These are phyloP conservation scores for Andrena dorsata DNA, from an alignment of 2,888 invertebrate species.

Conservation along the genomic window DNA sequence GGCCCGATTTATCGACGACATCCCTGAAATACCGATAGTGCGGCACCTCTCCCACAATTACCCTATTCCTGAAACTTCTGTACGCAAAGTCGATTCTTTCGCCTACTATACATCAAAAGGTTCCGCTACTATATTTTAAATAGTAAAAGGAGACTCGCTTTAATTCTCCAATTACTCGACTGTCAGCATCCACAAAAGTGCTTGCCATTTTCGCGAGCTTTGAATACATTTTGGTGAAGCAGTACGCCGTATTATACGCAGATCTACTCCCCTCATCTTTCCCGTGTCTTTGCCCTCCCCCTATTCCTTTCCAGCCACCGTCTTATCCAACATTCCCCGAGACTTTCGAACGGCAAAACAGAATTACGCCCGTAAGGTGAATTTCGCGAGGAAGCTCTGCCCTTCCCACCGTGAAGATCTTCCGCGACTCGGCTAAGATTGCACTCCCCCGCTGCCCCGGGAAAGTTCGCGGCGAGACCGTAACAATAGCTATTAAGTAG, in stretches of 20 bases:
- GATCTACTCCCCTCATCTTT: not conserved
- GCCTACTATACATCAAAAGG: too few species aligned
- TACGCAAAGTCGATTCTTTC: too few species aligned
- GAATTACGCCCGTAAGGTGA: slow-evolving; percentile 54
- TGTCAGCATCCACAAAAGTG: slow-evolving; percentile 16
- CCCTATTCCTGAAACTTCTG: too few species aligned
- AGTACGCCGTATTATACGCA: too few species aligned
- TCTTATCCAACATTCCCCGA: slow-evolving; percentile 39
- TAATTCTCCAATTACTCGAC: slow-evolving; percentile 10
- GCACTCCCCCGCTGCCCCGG: slow-evolving; percentile 27
- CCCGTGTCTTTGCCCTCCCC: not conserved
- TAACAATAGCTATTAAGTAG: slow-evolving; percentile 78
- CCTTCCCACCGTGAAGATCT: slow-evolving; percentile 24
- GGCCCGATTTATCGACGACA: too few species aligned
- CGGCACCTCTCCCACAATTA: too few species aligned
- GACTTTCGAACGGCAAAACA: slow-evolving; percentile 42
- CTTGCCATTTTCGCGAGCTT: slow-evolving; percentile 15
- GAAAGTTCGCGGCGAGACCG: slow-evolving; percentile 70
- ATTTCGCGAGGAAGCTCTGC: slow-evolving; percentile 29
- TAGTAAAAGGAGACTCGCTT: too few species aligned
- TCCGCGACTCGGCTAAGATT: slow-evolving; percentile 39
- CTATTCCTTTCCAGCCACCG: not conserved
- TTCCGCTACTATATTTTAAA: too few species aligned
- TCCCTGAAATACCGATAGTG: too few species aligned
- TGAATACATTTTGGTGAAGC: slow-evolving; percentile 15